phyloP scores from a whole-genome alignment of 2,113 vertebrate species.

The Nibea albiflora region DNA sequence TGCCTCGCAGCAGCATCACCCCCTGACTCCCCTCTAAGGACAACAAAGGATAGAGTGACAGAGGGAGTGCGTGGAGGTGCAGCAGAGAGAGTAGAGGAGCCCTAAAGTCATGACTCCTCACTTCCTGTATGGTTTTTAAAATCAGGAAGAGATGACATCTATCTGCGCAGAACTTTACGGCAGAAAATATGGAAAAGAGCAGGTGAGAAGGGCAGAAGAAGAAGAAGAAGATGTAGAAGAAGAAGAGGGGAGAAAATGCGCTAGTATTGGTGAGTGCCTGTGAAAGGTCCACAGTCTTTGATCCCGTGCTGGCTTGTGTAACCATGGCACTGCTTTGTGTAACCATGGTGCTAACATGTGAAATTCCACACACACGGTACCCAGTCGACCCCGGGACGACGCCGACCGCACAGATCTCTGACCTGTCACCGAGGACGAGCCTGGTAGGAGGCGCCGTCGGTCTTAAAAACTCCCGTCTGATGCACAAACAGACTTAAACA shows the following conservation, averaged over 20 bases:
- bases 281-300: constrained; percentile 79
- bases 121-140: constrained; percentile 14
- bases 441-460: constrained; percentile 54
- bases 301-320: constrained; percentile 65
- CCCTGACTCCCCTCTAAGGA: constrained; percentile 56
- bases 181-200: constrained; percentile 18
- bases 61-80: constrained; percentile 20
- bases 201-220: constrained; percentile 14
- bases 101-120: neutral
- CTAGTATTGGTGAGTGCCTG: constrained; percentile 68
- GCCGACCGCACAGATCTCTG: constrained; percentile 51
- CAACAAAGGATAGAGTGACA: constrained; percentile 64
- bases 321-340: constrained; percentile 58
- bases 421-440: constrained; percentile 56
- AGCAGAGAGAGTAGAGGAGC: neutral
- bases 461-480: constrained; percentile 32
- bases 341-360: constrained; percentile 72
- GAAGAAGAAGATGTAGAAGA: neutral
- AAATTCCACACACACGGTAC: constrained; percentile 77
- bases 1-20: constrained; percentile 70
- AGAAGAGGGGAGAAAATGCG: constrained; percentile 46
- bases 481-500: constrained; percentile 29
- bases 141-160: neutral
- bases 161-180: no score
- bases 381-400: constrained; percentile 45